Conservation (phyloP, 2,888 invertebrate genomes). For the Thereva nobilitata region DNA sequence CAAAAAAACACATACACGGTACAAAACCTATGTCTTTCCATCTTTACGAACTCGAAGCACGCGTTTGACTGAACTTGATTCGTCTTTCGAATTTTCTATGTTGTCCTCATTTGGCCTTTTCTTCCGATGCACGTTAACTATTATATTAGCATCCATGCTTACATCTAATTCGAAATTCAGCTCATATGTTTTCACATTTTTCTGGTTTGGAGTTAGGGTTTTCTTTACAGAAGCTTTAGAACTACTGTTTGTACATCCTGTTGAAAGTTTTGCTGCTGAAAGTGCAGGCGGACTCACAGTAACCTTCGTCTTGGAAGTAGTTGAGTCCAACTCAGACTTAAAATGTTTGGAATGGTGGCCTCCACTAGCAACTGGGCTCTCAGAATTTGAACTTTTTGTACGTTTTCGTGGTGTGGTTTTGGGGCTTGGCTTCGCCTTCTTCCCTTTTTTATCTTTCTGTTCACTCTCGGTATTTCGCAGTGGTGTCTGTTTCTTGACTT, state of each 20-base stretch:
- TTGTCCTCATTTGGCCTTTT: slow-evolving; percentile 45
- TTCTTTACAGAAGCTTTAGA: slow-evolving; percentile 56
- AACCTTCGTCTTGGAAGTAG: neutral
- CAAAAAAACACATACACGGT: too few relatives aligned
- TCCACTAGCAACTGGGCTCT: slow-evolving; percentile 5
- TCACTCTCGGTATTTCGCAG: neutral
- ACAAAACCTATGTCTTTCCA: too few relatives aligned
- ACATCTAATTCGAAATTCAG: slow-evolving; percentile 58
- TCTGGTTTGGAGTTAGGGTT: slow-evolving; percentile 52
- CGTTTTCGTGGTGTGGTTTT: neutral
- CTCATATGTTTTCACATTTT: slow-evolving; percentile 54
- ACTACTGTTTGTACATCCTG: neutral
- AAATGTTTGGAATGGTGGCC: neutral
- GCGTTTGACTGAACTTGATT: neutral
- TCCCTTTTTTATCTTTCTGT: neutral
- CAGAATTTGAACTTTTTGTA: slow-evolving; percentile 35
- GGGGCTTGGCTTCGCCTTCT: neutral
- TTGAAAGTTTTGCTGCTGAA: slow-evolving; percentile 43
- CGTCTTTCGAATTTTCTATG: neutral
- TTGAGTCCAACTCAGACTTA: neutral
- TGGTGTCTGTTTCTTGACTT: too few relatives aligned
- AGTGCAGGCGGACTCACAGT: slow-evolving; percentile 9
- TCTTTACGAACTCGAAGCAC: slow-evolving; percentile 1
- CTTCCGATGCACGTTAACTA: slow-evolving; percentile 57
- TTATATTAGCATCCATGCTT: slow-evolving; percentile 58